Percentiles rank a stretch among this genome's conserved stretches.
phyloP scores from a whole-genome alignment of 1,140 invertebrate genomes.

The Cyclargus thomasi region DNA sequence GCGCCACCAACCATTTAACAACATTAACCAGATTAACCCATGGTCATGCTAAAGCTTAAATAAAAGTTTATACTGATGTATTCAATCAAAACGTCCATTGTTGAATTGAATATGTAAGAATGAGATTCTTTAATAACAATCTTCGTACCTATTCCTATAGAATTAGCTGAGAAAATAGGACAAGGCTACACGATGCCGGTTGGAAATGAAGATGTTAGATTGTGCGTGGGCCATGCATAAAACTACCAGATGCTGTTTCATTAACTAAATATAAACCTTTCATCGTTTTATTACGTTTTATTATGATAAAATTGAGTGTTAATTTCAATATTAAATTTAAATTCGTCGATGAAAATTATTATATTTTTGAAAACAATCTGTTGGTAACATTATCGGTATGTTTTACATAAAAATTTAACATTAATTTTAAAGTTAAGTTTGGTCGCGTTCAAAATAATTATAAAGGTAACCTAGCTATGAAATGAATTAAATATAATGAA shows the following conservation, averaged over 20 bases:
- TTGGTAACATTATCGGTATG: background rate
- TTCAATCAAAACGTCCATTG: conserved; percentile 54
- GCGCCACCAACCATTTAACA: no score
- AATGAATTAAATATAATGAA: background rate
- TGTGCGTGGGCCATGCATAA: background rate
- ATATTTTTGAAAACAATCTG: background rate
- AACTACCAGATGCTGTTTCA: background rate
- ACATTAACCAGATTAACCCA: no score
- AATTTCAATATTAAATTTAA: no score
- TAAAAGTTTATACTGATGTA: background rate
- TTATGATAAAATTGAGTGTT: no score
- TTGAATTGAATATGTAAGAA: conserved; percentile 46
- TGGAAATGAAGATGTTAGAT: conserved; percentile 13
- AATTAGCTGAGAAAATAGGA: conserved; percentile 6
- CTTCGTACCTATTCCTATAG: background rate
- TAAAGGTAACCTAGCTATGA: background rate
- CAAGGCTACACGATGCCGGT: conserved; percentile 9
- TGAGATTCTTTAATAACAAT: background rate
- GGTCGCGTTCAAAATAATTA: background rate
- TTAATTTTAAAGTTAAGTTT: background rate
- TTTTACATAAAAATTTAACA: background rate
- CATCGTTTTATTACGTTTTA: no score
- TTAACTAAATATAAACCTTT: background rate
- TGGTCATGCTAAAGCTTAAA: background rate
- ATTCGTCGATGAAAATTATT: no score